A percentile compares a stretch with the other conserved stretches of the same genome.
Conservation (phyloP, 2,797 vertebrate genomes). For the Acanthopagrus latus region DNA sequence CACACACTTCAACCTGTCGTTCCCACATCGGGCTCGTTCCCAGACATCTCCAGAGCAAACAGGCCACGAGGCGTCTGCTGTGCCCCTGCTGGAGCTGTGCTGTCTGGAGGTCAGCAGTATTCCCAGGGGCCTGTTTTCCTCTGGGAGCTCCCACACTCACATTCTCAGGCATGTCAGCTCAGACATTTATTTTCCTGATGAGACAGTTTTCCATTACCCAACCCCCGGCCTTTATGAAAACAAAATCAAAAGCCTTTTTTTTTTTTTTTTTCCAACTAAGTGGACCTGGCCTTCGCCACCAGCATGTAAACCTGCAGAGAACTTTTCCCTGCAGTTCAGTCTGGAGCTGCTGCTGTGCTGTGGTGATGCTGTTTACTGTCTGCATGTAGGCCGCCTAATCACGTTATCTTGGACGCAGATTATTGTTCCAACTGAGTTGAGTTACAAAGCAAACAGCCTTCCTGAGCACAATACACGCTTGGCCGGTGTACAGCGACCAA, state of each 20-base stretch:
- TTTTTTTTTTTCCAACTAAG: slow-evolving; percentile 46
- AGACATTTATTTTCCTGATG: slow-evolving; percentile 48
- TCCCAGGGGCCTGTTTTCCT: slow-evolving; percentile 69
- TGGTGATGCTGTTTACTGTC: slow-evolving; percentile 15
- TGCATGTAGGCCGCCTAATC: slow-evolving; percentile 43
- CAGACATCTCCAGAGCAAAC: slow-evolving; percentile 64
- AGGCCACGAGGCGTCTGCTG: slow-evolving; percentile 41
- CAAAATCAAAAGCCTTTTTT: slow-evolving; percentile 35
- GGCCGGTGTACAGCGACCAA: neutral
- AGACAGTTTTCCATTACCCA: slow-evolving; percentile 65
- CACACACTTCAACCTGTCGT: slow-evolving; percentile 22
- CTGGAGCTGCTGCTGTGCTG: neutral
- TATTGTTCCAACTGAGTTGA: slow-evolving; percentile 46
- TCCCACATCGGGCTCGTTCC: slow-evolving; percentile 54
- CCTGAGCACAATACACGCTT: slow-evolving; percentile 36
- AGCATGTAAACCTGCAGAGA: slow-evolving; percentile 26
- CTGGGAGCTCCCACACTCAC: slow-evolving; percentile 40
- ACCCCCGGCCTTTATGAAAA: slow-evolving; percentile 38
- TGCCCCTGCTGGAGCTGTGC: slow-evolving; percentile 49
- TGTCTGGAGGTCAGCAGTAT: slow-evolving; percentile 63
- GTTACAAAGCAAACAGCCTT: slow-evolving; percentile 64
- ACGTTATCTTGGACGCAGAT: slow-evolving; percentile 41
- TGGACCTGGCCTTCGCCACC: neutral
- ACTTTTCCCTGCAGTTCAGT: neutral
- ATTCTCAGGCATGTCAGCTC: slow-evolving; percentile 75